phyloP scores from a whole-genome alignment of 2,113 vertebrate species.

The Reinhardtius hippoglossoides region DNA sequence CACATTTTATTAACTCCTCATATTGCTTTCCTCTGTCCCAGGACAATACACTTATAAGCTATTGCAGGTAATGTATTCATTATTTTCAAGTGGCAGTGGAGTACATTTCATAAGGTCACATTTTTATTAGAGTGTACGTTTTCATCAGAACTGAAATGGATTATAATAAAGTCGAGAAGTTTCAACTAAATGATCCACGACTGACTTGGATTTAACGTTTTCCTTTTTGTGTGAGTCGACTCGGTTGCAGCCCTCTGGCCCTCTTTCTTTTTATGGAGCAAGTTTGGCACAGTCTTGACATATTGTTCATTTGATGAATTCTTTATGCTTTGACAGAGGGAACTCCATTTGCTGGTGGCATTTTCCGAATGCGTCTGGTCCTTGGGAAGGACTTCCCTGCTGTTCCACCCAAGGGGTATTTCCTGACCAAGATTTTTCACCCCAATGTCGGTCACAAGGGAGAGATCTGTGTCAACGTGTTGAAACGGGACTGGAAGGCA shows the following conservation, averaged over 20 bases:
- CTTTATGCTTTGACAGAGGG: conserved; percentile 86
- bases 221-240: conserved; percentile 8
- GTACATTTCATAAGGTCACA: neutral
- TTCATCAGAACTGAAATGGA: neutral
- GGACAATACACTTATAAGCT: neutral
- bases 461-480: conserved; percentile 93
- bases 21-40: neutral
- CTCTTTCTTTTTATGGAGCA: conserved; percentile 19
- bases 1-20: conserved; percentile 2
- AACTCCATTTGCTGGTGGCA: conserved; percentile 91
- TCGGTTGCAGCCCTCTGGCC: conserved; percentile 34
- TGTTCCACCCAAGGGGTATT: conserved; percentile 93
- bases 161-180: neutral
- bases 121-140: neutral
- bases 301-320: conserved; percentile 67
- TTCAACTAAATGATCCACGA: neutral
- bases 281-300: conserved; percentile 18
- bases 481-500: conserved; percentile 95
- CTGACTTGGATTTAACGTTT: neutral
- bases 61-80: neutral
- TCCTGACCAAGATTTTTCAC: conserved; percentile 96
- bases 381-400: conserved; percentile 94
- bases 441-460: conserved; percentile 93
- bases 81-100: neutral
- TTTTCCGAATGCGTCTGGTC: conserved; percentile 94